Percentiles rank a stretch among this genome's conserved stretches.
phyloP scores from a whole-genome alignment of 2,888 invertebrate genomes.

The Leptopilina syphax region DNA sequence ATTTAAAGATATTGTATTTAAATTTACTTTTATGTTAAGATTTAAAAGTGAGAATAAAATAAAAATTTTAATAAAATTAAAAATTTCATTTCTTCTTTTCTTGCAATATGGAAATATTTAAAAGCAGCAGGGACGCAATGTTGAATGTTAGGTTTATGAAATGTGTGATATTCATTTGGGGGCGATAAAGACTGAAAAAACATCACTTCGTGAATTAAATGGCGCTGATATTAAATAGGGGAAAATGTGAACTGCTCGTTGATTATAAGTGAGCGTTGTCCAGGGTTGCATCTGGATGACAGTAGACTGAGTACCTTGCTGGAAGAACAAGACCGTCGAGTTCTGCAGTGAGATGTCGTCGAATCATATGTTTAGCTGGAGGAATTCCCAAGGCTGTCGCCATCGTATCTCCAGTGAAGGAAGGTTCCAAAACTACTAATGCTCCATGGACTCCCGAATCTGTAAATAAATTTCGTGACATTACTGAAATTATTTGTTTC shows the following conservation, averaged over 20 bases:
- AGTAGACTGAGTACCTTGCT: constrained; percentile 85
- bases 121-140: constrained; percentile 13
- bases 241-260: constrained; percentile 42
- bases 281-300: constrained; percentile 74
- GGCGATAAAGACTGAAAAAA: not conserved
- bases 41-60: not conserved
- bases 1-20: too few relatives aligned
- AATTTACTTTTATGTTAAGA: too few relatives aligned
- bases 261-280: constrained; percentile 69
- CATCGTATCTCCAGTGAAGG: constrained; percentile 96
- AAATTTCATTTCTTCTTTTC: not conserved
- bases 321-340: constrained; percentile 93
- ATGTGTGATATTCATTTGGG: not conserved
- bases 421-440: constrained; percentile 93
- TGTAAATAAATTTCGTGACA: constrained; percentile 68
- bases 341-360: constrained; percentile 93
- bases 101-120: not conserved
- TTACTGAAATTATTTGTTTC: too few relatives aligned
- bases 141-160: constrained; percentile 8
- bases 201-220: constrained; percentile 28
- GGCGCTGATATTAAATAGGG: constrained; percentile 23
- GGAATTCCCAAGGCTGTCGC: constrained; percentile 95
- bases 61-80: not conserved
- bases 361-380: constrained; percentile 93
- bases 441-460: constrained; percentile 98